Percentiles rank a stretch among this genome's conserved stretches.
These are phyloP conservation scores for Atethmia centrago DNA, from an alignment of 2,888 invertebrate genomes.

Conservation along the genomic window DNA sequence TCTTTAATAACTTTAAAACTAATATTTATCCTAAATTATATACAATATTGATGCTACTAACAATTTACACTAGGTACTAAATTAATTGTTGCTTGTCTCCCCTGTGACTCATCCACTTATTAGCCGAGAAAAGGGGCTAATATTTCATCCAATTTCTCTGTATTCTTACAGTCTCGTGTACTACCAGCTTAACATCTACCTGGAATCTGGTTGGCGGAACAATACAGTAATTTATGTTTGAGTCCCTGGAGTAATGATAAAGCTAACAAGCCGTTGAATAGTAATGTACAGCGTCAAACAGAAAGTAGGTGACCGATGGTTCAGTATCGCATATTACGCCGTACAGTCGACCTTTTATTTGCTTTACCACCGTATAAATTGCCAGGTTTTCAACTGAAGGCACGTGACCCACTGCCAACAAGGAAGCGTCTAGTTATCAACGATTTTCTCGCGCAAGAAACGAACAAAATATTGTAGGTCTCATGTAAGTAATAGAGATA, in stretches of 20 bases:
- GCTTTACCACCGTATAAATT: background rate
- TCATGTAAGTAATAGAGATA: background rate
- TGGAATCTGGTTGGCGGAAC: constrained; percentile 68
- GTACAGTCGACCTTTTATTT: background rate
- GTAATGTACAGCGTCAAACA: constrained; percentile 74
- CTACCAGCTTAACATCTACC: constrained; percentile 48
- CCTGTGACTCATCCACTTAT: constrained; percentile 39
- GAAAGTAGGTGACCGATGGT: constrained; percentile 70
- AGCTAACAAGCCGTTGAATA: constrained; percentile 79
- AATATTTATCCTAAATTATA: too few species aligned
- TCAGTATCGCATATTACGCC: constrained; percentile 26
- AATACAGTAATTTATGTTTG: constrained; percentile 80
- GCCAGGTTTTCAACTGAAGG: too few species aligned
- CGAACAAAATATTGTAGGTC: background rate
- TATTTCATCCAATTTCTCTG: constrained; percentile 33
- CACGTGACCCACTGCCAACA: background rate
- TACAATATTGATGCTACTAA: too few species aligned
- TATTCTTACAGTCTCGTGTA: constrained; percentile 43
- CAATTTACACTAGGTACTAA: too few species aligned
- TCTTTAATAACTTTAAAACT: too few species aligned
- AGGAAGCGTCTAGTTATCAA: background rate
- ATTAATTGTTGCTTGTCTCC: too few species aligned
- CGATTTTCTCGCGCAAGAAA: background rate
- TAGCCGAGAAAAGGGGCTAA: constrained; percentile 24
- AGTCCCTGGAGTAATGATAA: constrained; percentile 79